Percentiles rank a stretch among this genome's conserved stretches.
Evolutionary conservation across 2,797 vertebrate genomes (phyloP).

Genomic region (Silurus lanzhouensis): DNA sequence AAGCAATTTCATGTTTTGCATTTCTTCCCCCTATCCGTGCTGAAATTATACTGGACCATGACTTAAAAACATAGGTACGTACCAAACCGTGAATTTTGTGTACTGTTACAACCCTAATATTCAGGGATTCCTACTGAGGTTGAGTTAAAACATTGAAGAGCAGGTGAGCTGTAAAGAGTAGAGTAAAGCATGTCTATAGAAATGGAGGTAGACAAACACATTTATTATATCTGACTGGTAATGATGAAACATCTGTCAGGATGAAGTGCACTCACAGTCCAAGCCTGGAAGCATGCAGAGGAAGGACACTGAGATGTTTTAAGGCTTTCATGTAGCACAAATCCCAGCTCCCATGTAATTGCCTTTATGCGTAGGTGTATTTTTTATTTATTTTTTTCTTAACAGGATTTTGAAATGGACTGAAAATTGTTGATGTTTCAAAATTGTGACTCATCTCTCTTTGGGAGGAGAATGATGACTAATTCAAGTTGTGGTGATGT

Average conservation of each 20-base stretch:
- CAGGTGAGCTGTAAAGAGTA: neutral
- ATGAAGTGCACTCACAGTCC: neutral
- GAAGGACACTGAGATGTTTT: slow-evolving; percentile 15
- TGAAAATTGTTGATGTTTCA: slow-evolving; percentile 15
- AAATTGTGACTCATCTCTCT: slow-evolving; percentile 32
- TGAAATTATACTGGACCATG: too few species aligned
- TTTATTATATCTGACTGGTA: slow-evolving; percentile 10
- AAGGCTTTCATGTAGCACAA: slow-evolving; percentile 3
- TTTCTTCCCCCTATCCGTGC: too few species aligned
- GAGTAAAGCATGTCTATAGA: neutral
- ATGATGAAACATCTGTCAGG: neutral
- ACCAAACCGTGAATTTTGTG: too few species aligned
- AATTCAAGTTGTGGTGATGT: slow-evolving; percentile 7
- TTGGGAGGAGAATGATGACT: slow-evolving; percentile 18
- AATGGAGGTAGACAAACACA: neutral
- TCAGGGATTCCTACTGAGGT: neutral
- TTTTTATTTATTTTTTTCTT: neutral
- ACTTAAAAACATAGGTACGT: too few species aligned
- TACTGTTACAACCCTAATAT: neutral
- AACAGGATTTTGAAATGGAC: slow-evolving; percentile 14
- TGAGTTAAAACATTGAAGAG: neutral
- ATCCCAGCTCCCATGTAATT: slow-evolving; percentile 13
- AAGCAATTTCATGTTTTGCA: too few species aligned
- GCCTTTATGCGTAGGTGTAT: neutral
- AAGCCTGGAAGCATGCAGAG: slow-evolving; percentile 15